Base-by-base conservation (phyloP, 2,113 vertebrate species). In the Poeciliopsis occidentalis region DNA sequence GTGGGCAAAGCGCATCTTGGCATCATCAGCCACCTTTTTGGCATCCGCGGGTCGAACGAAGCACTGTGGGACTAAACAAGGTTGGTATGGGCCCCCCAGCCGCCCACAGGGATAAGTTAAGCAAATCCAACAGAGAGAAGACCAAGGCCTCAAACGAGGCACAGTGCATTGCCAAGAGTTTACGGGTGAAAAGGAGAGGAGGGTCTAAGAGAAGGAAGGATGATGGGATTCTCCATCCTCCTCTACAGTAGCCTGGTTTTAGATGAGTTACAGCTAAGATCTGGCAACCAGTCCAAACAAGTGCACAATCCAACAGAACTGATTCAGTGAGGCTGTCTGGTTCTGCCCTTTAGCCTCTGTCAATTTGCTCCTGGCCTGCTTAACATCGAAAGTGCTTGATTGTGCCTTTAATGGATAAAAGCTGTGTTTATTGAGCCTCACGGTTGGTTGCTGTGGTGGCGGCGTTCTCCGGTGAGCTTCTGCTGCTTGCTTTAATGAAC, bases 11-110 rank as follows among this genome's bases (percentile, higher is more conserved):
- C 97, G 95, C 97, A 98, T 98, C 96, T 98, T 98, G 94, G 97
- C 95, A 94, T 99, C 97, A 91, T 99, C 97, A 26, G 98, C 97
- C 77, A 96, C 95, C 96, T 99, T 98, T 96, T 96, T 98, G 94
- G 97, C 97, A 95, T 99, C 98, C 94, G 96, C 98, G 91, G 98
- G 98, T 80, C 97, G 96, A 93, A 99, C 97, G 95, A 98, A 99
- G 96, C 97, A 99, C 97, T 98, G 97, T 96, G 97, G 97, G 97
- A 99, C 97, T 98, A 99, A 97, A 99, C 97, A 99, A 97, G 97
- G 97, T 98, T 98, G 97, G 97, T 98, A 97, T 98, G 96, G 97
- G 97, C 97, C 95, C 94, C 97, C 96, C 96, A 98, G 97, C 97
- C 96, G 95, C 97, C 97, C 97, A 97, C 95, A 97, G 96, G 96